Percentiles rank a stretch among this genome's conserved stretches.
phyloP scores from a whole-genome alignment of 2,797 vertebrate genomes.

The Phoebastria nigripes region DNA sequence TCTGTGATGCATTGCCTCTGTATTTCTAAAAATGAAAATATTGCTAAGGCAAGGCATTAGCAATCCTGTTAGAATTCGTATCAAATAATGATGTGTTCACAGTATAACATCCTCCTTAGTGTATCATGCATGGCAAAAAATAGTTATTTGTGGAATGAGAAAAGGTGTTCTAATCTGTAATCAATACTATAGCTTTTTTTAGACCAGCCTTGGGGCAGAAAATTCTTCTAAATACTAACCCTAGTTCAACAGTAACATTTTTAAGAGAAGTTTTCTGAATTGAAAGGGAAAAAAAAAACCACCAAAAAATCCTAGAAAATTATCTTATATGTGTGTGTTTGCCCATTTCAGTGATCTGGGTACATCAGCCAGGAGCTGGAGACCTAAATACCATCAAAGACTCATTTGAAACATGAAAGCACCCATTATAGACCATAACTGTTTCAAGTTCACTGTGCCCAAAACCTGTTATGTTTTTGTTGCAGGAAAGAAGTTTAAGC shows the following conservation, averaged over 20 bases:
- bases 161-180: neutral
- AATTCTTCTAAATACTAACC: neutral
- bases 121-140: neutral
- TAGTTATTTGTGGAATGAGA: neutral
- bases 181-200: neutral
- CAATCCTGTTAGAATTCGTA: neutral
- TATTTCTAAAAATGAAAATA: neutral
- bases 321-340: neutral
- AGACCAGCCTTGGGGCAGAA: neutral
- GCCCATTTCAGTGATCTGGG: neutral
- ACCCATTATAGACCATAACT: neutral
- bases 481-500: neutral
- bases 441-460: neutral
- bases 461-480: neutral
- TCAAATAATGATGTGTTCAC: neutral
- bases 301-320: neutral
- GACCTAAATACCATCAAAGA: neutral
- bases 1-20: neutral
- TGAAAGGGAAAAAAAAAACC: neutral
- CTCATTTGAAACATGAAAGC: neutral
- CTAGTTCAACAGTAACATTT: neutral
- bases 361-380: neutral
- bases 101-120: neutral
- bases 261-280: neutral
- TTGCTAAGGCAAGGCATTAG: neutral